Evolutionary conservation across 1,140 invertebrate genomes (phyloP), one percentile per base, ranked within the genome.

Genomic region (Proctacanthus coquilletti): DNA sequence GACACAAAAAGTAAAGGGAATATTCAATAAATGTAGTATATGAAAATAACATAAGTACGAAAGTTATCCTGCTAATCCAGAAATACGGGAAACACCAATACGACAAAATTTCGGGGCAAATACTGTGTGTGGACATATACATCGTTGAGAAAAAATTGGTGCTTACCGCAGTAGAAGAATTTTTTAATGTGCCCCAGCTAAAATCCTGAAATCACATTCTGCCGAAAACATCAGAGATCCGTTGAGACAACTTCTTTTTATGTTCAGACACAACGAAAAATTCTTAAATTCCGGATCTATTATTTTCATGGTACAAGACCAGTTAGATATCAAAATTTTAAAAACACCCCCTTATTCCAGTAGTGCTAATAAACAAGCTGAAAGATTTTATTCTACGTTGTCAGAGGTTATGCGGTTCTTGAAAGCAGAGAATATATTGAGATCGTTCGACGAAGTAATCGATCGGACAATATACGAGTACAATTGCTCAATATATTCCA

Each of bases 21-120:
- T 19, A 9, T 15, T 8, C 13, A 37, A 37, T 18, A 27, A 37
- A 25, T 27, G 8, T 25, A 13, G 2, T 27, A 5, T 25, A 27
- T 25, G 3, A 15, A 37, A 37, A 14, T n/a, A 37, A 29, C n/a
- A 37, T 17, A 37, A 37, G 18, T 37, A 37, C 9, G 36, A 37
- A 11, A 25, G 36, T 11, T 25, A 37, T 18, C 36, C 36, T 27
- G 3, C 20, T 8, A 37, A 37, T 4, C 36, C 21, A 5, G 8
- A 27, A 25, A 27, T 37, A 3, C 3, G 29, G 6, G 5, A 11
- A 15, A 25, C 21, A 5, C 36, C 36, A 13, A 29, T 37, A 4
- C 36, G 21, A 25, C 6, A 23, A 37, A 27, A 37, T 25, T 25
- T n/a, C 36, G 10, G 25, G 21, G 10, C 36, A 37, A 37, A 37